These are phyloP conservation scores for Centruroides vittatus DNA, from an alignment of 1,140 invertebrate species.

Conservation along the genomic window DNA sequence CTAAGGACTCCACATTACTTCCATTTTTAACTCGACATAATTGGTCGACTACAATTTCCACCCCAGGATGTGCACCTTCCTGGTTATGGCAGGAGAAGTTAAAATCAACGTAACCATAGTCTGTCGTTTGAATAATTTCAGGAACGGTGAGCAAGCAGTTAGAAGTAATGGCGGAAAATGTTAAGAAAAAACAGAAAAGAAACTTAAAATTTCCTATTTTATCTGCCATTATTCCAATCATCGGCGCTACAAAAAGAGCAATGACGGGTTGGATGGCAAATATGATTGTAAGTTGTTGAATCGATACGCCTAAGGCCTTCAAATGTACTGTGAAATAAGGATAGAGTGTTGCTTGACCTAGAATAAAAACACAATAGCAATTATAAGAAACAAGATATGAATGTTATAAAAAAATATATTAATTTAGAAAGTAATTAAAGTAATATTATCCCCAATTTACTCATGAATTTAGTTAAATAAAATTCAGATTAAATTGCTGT, in stretches of 20 bases:
- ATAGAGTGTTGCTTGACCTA: slow-evolving; percentile 8
- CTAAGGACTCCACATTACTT: no score
- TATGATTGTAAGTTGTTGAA: slow-evolving; percentile 3
- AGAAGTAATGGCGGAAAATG: slow-evolving; percentile 45
- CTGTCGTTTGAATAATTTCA: background rate
- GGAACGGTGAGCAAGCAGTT: slow-evolving; percentile 39
- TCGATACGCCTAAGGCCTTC: slow-evolving; percentile 1
- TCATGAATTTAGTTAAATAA: no score
- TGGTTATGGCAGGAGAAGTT: no score
- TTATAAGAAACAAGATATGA: background rate
- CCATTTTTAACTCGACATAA: no score
- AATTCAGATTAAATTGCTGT: no score
- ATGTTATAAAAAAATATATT: no score
- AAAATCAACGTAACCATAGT: no score
- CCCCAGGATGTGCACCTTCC: no score
- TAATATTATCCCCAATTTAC: no score
- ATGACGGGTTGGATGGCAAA: slow-evolving; percentile 56
- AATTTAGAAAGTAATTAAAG: no score
- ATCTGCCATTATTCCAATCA: slow-evolving; percentile 60
- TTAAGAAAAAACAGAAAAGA: slow-evolving; percentile 49
- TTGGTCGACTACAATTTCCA: no score
- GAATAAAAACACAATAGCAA: background rate
- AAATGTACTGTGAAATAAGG: slow-evolving; percentile 10
- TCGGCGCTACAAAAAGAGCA: slow-evolving; percentile 50
- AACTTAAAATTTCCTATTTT: slow-evolving; percentile 66